Evolutionary conservation across 2,888 invertebrate genomes (phyloP).

Genomic region (Helleia helle): DNA sequence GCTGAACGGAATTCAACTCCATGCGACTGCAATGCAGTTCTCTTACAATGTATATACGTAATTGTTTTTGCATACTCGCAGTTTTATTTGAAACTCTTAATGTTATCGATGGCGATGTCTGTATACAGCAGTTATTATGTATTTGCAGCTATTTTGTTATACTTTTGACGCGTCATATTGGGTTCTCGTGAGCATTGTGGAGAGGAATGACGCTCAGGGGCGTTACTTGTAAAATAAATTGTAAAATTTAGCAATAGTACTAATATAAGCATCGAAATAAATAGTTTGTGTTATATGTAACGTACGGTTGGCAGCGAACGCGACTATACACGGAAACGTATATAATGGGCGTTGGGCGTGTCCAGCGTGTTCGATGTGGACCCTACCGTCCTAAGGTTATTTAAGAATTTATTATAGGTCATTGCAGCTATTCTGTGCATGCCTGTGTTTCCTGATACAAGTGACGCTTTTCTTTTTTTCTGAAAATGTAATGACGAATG

Average conservation of each 20-base stretch:
- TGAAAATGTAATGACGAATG: slow-evolving; percentile 7
- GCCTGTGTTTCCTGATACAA: slow-evolving; percentile 10
- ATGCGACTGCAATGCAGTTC: not conserved
- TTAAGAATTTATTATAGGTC: slow-evolving; percentile 8
- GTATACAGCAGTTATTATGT: slow-evolving; percentile 8
- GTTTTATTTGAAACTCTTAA: slow-evolving; percentile 1
- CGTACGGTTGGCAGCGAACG: not conserved
- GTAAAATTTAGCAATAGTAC: slow-evolving; percentile 18
- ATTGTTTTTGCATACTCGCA: not conserved
- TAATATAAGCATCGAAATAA: slow-evolving; percentile 18
- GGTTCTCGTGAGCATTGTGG: not conserved
- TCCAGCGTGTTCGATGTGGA: not conserved
- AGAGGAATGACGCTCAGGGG: not conserved
- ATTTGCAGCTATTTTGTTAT: slow-evolving; percentile 7
- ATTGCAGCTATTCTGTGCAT: slow-evolving; percentile 11
- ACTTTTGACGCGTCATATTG: slow-evolving; percentile 1
- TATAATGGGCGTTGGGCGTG: too few species aligned
- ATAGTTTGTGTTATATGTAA: slow-evolving; percentile 10
- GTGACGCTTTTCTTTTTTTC: slow-evolving; percentile 7
- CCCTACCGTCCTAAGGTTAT: slow-evolving; percentile 3
- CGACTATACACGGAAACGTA: not conserved
- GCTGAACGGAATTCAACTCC: not conserved
- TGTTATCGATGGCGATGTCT: slow-evolving; percentile 3
- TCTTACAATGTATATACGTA: slow-evolving; percentile 1
- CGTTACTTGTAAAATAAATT: slow-evolving; percentile 11